These are phyloP conservation scores for Lacanobia oleracea DNA, from an alignment of 2,888 invertebrate genomes.

Conservation along the genomic window DNA sequence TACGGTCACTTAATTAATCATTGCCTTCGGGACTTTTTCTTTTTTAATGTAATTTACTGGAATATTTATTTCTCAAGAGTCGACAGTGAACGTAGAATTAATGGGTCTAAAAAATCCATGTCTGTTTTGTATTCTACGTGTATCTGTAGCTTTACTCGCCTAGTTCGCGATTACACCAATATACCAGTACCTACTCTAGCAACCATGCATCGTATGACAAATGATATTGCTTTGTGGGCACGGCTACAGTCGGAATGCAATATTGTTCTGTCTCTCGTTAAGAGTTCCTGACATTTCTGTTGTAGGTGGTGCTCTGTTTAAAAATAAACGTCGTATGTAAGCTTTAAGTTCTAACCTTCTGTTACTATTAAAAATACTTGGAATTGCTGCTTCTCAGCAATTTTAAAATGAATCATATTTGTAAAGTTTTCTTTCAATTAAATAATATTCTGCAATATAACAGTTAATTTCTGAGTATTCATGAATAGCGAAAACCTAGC, in stretches of 20 bases:
- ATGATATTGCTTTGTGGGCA: slow-evolving; percentile 77
- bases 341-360: slow-evolving; percentile 16
- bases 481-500: slow-evolving; percentile 1
- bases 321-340: slow-evolving; percentile 45
- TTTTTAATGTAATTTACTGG: slow-evolving; percentile 60
- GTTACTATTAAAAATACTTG: slow-evolving; percentile 36
- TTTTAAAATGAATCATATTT: neutral
- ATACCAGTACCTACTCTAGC: slow-evolving; percentile 58
- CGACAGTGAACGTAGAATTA: slow-evolving; percentile 16
- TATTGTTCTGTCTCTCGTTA: slow-evolving; percentile 75
- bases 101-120: slow-evolving; percentile 5
- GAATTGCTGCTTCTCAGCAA: slow-evolving; percentile 25
- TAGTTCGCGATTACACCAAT: slow-evolving; percentile 66
- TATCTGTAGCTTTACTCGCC: slow-evolving; percentile 43
- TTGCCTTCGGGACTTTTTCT: slow-evolving; percentile 62
- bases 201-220: slow-evolving; percentile 76
- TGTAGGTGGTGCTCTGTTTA: slow-evolving; percentile 37
- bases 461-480: neutral
- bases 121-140: slow-evolving; percentile 44
- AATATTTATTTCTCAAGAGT: slow-evolving; percentile 49
- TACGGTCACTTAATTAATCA: slow-evolving; percentile 77
- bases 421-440: neutral
- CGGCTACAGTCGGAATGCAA: slow-evolving; percentile 79
- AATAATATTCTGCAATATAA: slow-evolving; percentile 6
- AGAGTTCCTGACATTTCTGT: slow-evolving; percentile 72